Evolutionary conservation across 2,797 vertebrate species (phyloP).

Genomic region (Tokudaia muenninki): DNA sequence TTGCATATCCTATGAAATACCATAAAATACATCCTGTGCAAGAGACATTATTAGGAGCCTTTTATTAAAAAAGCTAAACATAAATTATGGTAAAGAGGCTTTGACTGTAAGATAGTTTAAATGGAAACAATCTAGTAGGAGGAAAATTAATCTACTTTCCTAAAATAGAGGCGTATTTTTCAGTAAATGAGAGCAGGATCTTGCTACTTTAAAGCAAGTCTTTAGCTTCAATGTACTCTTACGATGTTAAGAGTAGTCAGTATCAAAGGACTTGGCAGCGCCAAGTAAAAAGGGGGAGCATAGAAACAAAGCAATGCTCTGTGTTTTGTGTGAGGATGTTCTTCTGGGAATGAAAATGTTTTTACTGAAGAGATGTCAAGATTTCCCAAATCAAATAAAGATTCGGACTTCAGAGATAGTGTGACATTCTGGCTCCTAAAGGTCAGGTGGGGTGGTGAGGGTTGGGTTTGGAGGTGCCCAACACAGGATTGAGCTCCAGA

Average conservation of each 20-base stretch:
- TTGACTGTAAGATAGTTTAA: constrained; percentile 64
- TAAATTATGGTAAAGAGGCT: constrained; percentile 59
- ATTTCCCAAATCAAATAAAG: neutral
- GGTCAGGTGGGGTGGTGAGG: neutral
- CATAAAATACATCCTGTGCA: constrained; percentile 49
- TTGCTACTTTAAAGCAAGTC: neutral
- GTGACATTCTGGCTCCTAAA: neutral
- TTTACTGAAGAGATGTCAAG: constrained; percentile 2
- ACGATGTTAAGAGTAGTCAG: neutral
- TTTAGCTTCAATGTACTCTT: constrained; percentile 31
- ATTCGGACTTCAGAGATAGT: constrained; percentile 3
- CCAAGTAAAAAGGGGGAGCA: neutral
- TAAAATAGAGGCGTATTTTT: constrained; percentile 58
- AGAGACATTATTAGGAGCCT: constrained; percentile 61
- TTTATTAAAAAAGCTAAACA: constrained; percentile 70
- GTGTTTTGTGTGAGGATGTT: neutral
- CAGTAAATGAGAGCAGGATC: constrained; percentile 24
- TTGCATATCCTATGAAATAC: constrained; percentile 54
- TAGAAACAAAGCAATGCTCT: neutral
- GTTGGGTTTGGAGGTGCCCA: neutral
- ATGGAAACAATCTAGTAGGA: constrained; percentile 40
- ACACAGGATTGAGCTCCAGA: neutral
- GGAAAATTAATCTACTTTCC: constrained; percentile 65
- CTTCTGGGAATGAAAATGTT: constrained; percentile 38
- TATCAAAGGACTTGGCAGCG: neutral